Percentiles rank a stretch among this genome's conserved stretches.
These are phyloP conservation scores for Morbakka virulenta DNA, from an alignment of 30 jellyfish, hydroid and myxozoan genomes.

Conservation along the genomic window DNA sequence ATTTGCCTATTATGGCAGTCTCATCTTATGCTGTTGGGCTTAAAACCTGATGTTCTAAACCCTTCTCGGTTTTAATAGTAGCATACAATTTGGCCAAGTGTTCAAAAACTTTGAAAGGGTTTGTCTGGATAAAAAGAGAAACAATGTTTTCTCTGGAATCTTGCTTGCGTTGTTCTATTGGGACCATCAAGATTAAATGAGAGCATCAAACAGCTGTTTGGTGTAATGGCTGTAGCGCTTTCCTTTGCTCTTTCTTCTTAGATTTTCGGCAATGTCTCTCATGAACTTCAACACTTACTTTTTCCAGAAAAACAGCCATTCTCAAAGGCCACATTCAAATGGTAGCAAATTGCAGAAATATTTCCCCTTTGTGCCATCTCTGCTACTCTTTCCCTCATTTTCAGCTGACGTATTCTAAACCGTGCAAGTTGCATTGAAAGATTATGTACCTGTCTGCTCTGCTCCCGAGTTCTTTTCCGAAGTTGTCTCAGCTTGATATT, in stretches of 20 bases:
- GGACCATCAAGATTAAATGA: constrained; percentile 7
- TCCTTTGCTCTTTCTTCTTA: neutral
- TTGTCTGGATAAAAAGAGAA: constrained; percentile 6
- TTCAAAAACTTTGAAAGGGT: constrained; percentile 9
- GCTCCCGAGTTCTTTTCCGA: neutral
- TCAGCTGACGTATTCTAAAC: neutral
- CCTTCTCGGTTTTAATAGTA: neutral
- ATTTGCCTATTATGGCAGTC: constrained; percentile 21
- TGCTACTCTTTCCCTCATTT: neutral
- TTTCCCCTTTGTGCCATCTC: constrained; percentile 8
- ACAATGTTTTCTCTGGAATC: neutral
- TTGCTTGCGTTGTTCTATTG: neutral
- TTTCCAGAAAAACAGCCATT: constrained; percentile 27
- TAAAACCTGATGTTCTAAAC: neutral
- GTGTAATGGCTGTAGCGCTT: constrained; percentile 15
- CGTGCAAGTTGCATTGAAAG: constrained; percentile 16
- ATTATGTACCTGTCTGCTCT: constrained; percentile 6
- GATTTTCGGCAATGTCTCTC: constrained; percentile 7
- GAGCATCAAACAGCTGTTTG: neutral
- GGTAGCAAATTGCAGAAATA: constrained; percentile 9
- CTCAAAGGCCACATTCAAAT: constrained; percentile 4
- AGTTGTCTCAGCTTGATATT: neutral
- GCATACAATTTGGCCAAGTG: neutral
- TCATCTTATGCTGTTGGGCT: constrained; percentile 39
- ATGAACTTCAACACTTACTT: constrained; percentile 1